Base-by-base conservation (phyloP, 2,888 invertebrate species). In the Leucophenga maculata region DNA sequence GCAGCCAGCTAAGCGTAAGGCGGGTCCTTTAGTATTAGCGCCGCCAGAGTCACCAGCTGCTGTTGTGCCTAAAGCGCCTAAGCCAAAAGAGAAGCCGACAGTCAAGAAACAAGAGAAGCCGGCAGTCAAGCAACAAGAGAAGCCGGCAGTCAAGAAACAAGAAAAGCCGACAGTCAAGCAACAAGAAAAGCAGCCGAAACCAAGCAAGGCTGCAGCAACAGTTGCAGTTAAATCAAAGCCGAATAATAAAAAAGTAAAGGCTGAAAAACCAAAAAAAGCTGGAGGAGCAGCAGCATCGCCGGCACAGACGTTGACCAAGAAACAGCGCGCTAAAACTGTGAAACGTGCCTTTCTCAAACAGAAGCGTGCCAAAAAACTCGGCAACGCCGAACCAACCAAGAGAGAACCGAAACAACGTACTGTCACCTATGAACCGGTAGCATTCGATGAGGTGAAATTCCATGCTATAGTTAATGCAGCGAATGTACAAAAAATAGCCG, bases 361-460 rank as follows among this genome's bases (percentile, higher is more conserved):
- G 11, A 31, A 65, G 32, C 54, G 54, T n/a, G 52, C 32, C 4
- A 54, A 32, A 31, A 54, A 39, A 22, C 18, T n/a, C 0, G 32
- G 20, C 32, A 18, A 52, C 3, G 32, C 20, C n/a, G n/a, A 46
- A 60, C 16, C 16, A 13, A 52, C 59, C 6, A 67, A 67, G 22
- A 52, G 39, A 18, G 13, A 22, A 48, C 14, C 16, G 31, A 8
- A 50, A 20, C 26, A 52, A 52, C 50, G 32, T n/a, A 18, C 48
- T 14, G n/a, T 65, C 2, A 48, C 26, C 1, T 69, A 72, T 31
- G 72, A 55, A 22, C 52, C 66, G 1, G 39, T 72, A 1, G 70
- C 72, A 3, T 87, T 85, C 16, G 83, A 88, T 70, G 85, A 86
- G 50, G 77, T 81, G 0, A 77, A 78, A 59, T 87, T 87, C 55